Base-by-base conservation (phyloP, 2,888 invertebrate species). In the Ennomos fuscantarius region DNA sequence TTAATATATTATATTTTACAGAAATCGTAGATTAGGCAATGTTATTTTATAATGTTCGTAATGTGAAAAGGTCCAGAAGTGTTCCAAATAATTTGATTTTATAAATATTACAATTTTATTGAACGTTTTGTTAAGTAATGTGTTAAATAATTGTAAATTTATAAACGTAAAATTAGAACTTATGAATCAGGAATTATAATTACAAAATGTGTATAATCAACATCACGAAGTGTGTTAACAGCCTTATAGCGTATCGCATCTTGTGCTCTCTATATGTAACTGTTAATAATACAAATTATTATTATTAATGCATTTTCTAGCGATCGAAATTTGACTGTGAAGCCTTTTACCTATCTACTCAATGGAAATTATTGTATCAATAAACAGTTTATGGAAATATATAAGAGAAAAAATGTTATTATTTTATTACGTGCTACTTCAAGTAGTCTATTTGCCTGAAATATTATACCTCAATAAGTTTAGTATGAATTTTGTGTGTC, bases 401-500 rank as follows among this genome's bases (percentile, higher is more conserved):
- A 62, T 65, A 58, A 60, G 47, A 59, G 55, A 60, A 72, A 77
- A 49, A 76, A 76, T 81, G 73, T 83, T 83, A 79, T 81, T 78
- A 80, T 81, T 82, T 82, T 83, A 82, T 77, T 77, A 82, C 72
- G 79, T 79, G 73, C 82, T 87, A 84, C 82, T 83, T 78, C 70
- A 77, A 81, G 84, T 85, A 84, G 82, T 83, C 81, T 82, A 77
- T 84, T 82, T 86, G 87, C 86, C 89, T 88, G 83, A 86, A 78
- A 84, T 82, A 82, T 84, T 85, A 82, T 91, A 91, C 90, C 90
- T 90, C 90, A 91, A 84, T 89, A 89, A 84, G 84, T 87, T 88
- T 86, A 88, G 81, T 84, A 83, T 83, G 81, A 85, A 84, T 87
- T 86, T 81, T 86, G 87, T 84, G 85, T 87, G 84, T 89, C 83